Base-by-base conservation (phyloP, 2,888 invertebrate genomes). In the Drosophila algonquin region DNA sequence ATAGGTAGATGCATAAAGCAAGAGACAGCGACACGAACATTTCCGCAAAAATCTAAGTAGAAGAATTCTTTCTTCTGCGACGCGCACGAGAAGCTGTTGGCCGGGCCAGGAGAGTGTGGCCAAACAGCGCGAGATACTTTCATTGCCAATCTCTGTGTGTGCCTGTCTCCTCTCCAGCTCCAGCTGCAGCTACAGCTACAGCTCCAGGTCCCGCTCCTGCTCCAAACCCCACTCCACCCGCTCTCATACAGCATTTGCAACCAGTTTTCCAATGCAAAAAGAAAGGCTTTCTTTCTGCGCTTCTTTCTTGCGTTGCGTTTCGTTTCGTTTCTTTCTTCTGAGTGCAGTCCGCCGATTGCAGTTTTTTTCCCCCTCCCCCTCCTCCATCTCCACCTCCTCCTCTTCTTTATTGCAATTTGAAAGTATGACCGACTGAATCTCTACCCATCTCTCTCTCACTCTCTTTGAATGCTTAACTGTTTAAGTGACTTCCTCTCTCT, bases 281-380 rank as follows among this genome's bases (percentile, higher is more conserved):
- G 90, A 90, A 90, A 90, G 90, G 84, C 90, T 90, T 90, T 90
- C 90, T 90, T 90, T 85, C 71, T 71, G 64, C 64, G 65, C 53
- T 65, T 45, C 53, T 53, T 50, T 40, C 44, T 10, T 12, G 48
- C 44, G 40, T 51, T 59, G 48, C 44, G 40, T 51, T 59, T 55
- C 47, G 35, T 50, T 56, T 56, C 27, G 40, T 50, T 62, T 69
- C 61, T 24, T 58, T 65, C 51, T 60, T 63, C 58, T 56, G 63
- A 40, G 63, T 72, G 72, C 72, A 72, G 51, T 30, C 48, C 40
- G 50, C 58, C 70, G 57, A 63, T 55, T 58, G 73, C 63, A 52
- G 56, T 63, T 58, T 55, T 35, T 63, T 45, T 1, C 5, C n/a
- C 40, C 40, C 40, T n/a, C 48, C 18, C 16, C 24, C 24, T 0